Conservation (phyloP, 2,888 invertebrate genomes). For the Punctoribates punctum region DNA sequence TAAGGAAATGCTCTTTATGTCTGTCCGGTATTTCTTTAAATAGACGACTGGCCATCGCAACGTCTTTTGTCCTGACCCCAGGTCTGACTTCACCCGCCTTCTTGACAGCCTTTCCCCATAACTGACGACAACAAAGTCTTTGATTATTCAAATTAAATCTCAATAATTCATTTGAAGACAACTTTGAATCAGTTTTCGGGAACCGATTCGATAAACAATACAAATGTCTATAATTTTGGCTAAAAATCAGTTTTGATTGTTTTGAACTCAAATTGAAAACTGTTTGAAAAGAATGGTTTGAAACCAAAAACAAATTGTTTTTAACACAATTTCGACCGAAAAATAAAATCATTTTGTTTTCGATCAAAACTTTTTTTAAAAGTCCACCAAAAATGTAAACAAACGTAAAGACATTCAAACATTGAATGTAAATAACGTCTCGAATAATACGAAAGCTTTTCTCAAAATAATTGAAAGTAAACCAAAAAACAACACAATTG, state of each 20-base stretch:
- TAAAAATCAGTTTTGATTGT: background rate
- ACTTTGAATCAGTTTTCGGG: too few species aligned
- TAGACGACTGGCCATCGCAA: conserved; percentile 18
- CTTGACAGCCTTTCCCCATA: conserved; percentile 14
- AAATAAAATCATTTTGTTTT: background rate
- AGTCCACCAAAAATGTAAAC: too few species aligned
- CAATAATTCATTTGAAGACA: background rate
- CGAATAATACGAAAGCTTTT: too few species aligned
- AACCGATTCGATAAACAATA: background rate
- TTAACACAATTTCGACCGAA: background rate
- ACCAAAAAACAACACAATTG: too few species aligned
- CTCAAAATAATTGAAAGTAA: too few species aligned
- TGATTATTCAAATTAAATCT: background rate
- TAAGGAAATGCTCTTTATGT: conserved; percentile 62
- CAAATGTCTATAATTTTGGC: background rate
- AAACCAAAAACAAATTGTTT: background rate
- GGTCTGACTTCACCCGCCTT: conserved; percentile 28
- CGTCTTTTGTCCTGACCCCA: conserved; percentile 28
- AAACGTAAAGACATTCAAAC: too few species aligned
- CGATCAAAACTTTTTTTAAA: background rate
- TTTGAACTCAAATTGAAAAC: background rate
- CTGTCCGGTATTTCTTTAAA: conserved; percentile 52
- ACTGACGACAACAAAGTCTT: background rate
- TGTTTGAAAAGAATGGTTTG: background rate
- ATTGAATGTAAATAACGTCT: too few species aligned